Evolutionary conservation across 1,140 invertebrate species (phyloP), one percentile per base, ranked within the genome.

Genomic region (Leguminivora glycinivorella): DNA sequence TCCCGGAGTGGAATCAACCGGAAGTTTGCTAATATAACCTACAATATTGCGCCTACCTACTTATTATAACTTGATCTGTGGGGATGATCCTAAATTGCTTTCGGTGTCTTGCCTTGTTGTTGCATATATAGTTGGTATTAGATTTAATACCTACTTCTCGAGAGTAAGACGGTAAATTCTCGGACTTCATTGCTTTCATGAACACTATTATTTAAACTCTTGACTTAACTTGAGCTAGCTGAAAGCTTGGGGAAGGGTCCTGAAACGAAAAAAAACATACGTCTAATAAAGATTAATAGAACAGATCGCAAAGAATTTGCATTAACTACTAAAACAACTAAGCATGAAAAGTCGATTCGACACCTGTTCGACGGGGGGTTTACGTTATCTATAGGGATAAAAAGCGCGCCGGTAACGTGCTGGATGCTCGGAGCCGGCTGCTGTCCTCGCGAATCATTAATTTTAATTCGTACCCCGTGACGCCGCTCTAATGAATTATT

Each of bases 401-500:
- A 89, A 90, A 91, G 84, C 83, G 85, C 83, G 78, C 83, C 78
- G 83, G 89, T 85, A 83, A 86, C 78, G 75, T 80, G 81, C 82
- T 80, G 79, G 81, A 88, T 89, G 75, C 77, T 78, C 77, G 75
- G 75, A 83, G 79, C 77, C 80, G 78, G 75, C 80, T 72, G 75
- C 78, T 81, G 83, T 83, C 82, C 83, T 87, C 80, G 79, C 87
- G 88, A 87, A 88, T 89, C 89, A 91, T 91, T 90, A 91, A 91
- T 89, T 90, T 91, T 90, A 91, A 91, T 91, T 91, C 89, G 84
- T 86, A 82, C 80, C 80, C 83, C 81, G 85, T 84, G 87, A 91
- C 85, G 85, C 83, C 82, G 79, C 83, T 84, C 78, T 91, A 90
- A 91, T 91, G 89, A 90, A 90, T 91, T 89, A 91, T 91, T 88